Evolutionary conservation across 2,113 vertebrate species (phyloP).

Genomic region (Chaetodon trifascialis): DNA sequence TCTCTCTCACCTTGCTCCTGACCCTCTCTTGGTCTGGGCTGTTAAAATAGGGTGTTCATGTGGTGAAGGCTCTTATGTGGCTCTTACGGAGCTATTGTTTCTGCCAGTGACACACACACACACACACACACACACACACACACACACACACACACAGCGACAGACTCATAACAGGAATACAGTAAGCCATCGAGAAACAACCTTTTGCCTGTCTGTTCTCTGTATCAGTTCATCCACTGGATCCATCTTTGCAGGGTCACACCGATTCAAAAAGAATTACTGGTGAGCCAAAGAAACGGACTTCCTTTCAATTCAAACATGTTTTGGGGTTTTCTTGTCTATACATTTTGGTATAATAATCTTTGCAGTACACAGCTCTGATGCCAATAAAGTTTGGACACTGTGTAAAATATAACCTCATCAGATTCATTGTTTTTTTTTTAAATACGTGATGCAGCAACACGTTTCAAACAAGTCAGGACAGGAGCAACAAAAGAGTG

Average conservation of each 20-base stretch:
- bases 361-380: too few species aligned
- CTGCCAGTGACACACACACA: constrained; percentile 90
- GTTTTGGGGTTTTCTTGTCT: too few species aligned
- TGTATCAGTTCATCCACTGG: constrained; percentile 10
- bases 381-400: too few species aligned
- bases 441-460: too few species aligned
- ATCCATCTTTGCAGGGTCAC: not conserved
- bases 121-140: constrained; percentile 17
- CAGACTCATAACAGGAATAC: constrained; percentile 46
- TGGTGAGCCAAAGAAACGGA: not conserved
- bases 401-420: too few species aligned
- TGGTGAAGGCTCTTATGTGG: constrained; percentile 82
- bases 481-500: too few species aligned
- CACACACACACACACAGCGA: constrained; percentile 6
- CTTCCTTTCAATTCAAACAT: constrained; percentile 10
- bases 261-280: not conserved
- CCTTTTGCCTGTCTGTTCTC: constrained; percentile 40
- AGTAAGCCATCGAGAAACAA: constrained; percentile 40
- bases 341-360: too few species aligned
- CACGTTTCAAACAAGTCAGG: too few species aligned
- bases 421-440: too few species aligned
- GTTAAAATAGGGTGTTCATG: constrained; percentile 91
- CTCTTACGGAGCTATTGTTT: constrained; percentile 96
- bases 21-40: constrained; percentile 95
- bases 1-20: constrained; percentile 86